Conservation (phyloP, 1,140 invertebrate genomes). For the Drosophila jambulina region DNA sequence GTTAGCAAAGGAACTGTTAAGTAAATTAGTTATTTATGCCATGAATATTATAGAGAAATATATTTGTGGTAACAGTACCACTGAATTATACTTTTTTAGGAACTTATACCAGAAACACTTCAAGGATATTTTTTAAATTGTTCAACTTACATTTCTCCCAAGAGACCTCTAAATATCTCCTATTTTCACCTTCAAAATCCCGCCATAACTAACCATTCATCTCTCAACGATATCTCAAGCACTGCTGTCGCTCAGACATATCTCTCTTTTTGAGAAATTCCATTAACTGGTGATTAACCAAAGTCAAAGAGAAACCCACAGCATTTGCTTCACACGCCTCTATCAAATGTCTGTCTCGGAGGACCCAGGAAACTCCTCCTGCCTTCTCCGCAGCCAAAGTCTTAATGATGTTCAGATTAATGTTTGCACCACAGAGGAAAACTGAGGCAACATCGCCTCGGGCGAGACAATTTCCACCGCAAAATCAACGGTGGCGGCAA, state of each 20-base stretch:
- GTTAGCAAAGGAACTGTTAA: neutral
- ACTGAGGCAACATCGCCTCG: conserved; percentile 27
- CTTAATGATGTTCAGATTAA: conserved; percentile 79
- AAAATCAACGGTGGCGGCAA: conserved; percentile 36
- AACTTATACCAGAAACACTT: neutral
- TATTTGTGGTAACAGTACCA: neutral
- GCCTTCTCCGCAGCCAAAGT: conserved; percentile 23
- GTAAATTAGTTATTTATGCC: neutral
- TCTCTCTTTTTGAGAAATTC: conserved; percentile 31
- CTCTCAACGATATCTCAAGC: neutral
- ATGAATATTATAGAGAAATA: too few relatives aligned
- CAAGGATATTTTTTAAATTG: neutral
- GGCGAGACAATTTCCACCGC: conserved; percentile 51
- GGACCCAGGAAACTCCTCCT: conserved; percentile 29
- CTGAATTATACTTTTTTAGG: neutral
- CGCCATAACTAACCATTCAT: neutral
- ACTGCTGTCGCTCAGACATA: conserved; percentile 23
- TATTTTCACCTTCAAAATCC: neutral
- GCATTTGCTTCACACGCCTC: conserved; percentile 54
- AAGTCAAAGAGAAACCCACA: conserved; percentile 53
- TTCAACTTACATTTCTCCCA: neutral
- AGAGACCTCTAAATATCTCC: neutral
- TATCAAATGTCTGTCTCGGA: conserved; percentile 41
- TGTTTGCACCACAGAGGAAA: conserved; percentile 54
- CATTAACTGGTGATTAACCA: conserved; percentile 49